phyloP scores from a whole-genome alignment of 2,113 vertebrate species.

The Notothenia coriiceps region DNA sequence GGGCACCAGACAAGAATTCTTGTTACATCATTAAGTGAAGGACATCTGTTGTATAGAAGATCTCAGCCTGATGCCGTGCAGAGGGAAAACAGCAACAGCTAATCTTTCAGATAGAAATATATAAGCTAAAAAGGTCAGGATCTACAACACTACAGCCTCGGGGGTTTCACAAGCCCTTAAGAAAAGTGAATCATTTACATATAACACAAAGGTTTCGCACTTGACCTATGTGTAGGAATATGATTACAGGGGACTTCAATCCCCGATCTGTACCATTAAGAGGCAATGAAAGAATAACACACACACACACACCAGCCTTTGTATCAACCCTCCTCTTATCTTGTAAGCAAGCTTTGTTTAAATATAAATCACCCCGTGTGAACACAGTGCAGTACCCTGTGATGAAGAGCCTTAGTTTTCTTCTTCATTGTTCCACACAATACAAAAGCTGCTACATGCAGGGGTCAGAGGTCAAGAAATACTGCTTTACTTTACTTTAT shows the following conservation, averaged over 20 bases:
- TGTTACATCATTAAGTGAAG: slow-evolving; percentile 26
- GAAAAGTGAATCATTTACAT: not conserved
- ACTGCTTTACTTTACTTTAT: too few species aligned
- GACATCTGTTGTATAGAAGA: slow-evolving; percentile 9
- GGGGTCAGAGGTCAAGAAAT: slow-evolving; percentile 8
- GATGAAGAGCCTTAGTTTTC: not conserved
- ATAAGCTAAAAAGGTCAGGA: slow-evolving; percentile 24
- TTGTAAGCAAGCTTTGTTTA: not conserved
- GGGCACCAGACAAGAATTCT: not conserved
- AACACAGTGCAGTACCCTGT: not conserved
- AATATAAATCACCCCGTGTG: not conserved
- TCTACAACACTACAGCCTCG: not conserved
- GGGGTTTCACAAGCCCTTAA: not conserved
- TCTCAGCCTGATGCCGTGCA: slow-evolving; percentile 15
- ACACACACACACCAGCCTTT: not conserved
- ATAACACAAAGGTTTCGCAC: not conserved
- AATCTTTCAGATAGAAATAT: slow-evolving; percentile 17
- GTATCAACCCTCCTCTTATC: not conserved
- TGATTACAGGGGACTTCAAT: too few species aligned
- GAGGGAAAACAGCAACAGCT: slow-evolving; percentile 5
- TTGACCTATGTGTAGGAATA: not conserved
- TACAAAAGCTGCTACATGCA: not conserved
- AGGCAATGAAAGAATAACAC: not conserved
- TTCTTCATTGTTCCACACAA: not conserved
- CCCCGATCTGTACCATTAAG: not conserved